Conservation (phyloP, 2,113 vertebrate species). For the Chascanopsetta lugubris region DNA sequence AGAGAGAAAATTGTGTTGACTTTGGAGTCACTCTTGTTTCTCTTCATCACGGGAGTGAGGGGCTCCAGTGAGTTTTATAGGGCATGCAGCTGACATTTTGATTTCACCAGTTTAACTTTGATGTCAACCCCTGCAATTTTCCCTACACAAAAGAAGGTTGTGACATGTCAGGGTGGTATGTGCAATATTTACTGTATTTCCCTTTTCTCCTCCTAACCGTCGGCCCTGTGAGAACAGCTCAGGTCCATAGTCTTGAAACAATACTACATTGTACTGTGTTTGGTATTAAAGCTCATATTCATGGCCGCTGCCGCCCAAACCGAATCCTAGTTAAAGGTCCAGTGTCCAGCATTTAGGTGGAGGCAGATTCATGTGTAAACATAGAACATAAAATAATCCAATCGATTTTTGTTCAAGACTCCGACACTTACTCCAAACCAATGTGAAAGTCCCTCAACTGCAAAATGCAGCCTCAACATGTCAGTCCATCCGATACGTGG, state of each 20-base stretch:
- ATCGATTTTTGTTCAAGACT: too few species aligned
- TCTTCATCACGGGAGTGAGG: conserved; percentile 80
- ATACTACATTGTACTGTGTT: conserved; percentile 30
- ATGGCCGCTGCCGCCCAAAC: too few species aligned
- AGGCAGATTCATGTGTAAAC: too few species aligned
- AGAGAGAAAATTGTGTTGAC: conserved; percentile 79
- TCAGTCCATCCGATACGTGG: too few species aligned
- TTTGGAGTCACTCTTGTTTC: conserved; percentile 84
- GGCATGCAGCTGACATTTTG: conserved; percentile 78
- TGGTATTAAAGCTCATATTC: too few species aligned
- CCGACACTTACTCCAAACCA: too few species aligned
- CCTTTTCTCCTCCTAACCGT: conserved; percentile 22
- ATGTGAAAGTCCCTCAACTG: too few species aligned
- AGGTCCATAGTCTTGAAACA: too few species aligned
- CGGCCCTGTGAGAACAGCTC: conserved; percentile 43
- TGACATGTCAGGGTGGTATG: conserved; percentile 59
- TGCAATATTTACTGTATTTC: conserved; percentile 66
- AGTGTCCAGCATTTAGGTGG: too few species aligned
- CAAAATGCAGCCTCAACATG: too few species aligned
- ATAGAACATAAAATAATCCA: too few species aligned
- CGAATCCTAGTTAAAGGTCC: too few species aligned
- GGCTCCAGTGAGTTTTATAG: conserved; percentile 81
- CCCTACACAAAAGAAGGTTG: conserved; percentile 54
- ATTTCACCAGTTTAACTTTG: conserved; percentile 78
- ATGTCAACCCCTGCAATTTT: conserved; percentile 79